Base-by-base conservation (phyloP, 1,140 invertebrate genomes). In the Aplysia californica region DNA sequence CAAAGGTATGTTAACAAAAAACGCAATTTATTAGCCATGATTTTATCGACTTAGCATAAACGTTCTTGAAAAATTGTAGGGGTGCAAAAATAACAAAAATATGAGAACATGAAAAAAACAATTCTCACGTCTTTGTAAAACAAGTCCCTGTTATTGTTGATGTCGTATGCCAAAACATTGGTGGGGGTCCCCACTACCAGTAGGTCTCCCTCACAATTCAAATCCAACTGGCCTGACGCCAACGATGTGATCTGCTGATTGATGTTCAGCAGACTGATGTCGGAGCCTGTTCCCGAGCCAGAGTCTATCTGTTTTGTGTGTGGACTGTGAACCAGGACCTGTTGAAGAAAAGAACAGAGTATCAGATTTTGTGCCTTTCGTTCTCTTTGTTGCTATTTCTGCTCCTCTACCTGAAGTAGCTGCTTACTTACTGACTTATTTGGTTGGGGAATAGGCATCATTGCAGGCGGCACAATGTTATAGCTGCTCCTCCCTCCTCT, bases 161-260 rank as follows among this genome's bases (percentile, higher is more conserved):
- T 94, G 90, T 97, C 94, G 89, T 97, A 98, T 0, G 94, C 96
- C 74, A 97, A 91, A n/a, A 98, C 89, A 87, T 96, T 96, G 0
- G 94, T 95, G 23, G 93, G 91, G 31, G 96, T 97, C 44, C 96
- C 96, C 44, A 96, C 93, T 59, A 96, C 90, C 5, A 98, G 90
- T 79, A 95, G 91, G 86, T 97, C 96, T 78, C 94, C 92, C 35
- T 92, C 91, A 5, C 71, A 65, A 58, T 79, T 79, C 41, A 82
- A 80, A 69, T 92, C 91, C 20, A 96, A 86, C 29, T 88, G 89
- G 10, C 95, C 95, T 56, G 94, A 92, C 74, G 91, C 92, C 29
- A 96, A 84, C 33, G 94, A 92, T 44, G 93, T 93, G 0, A 96
- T 92, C 15, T 93, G 91, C 88, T 96, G 95, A 87, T 95, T 96